These are phyloP conservation scores for Macrosoma leucophasiata DNA, from an alignment of 2,888 invertebrate genomes.

Conservation along the genomic window DNA sequence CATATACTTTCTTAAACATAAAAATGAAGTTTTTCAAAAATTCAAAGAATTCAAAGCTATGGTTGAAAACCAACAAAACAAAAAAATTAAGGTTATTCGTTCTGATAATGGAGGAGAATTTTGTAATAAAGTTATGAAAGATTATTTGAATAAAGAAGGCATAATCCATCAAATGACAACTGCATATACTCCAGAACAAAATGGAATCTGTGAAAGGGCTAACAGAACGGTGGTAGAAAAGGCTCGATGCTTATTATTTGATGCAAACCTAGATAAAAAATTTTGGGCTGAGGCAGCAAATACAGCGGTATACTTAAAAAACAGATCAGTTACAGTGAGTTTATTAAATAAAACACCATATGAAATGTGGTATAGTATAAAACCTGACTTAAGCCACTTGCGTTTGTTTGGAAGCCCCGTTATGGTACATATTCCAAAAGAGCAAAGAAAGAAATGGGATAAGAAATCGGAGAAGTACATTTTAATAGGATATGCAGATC, in stretches of 20 bases:
- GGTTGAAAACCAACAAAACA: constrained; percentile 23
- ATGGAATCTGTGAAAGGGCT: constrained; percentile 24
- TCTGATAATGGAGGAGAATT: constrained; percentile 19
- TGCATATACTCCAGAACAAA: constrained; percentile 34
- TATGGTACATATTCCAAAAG: constrained; percentile 21
- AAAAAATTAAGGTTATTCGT: constrained; percentile 27
- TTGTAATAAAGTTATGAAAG: constrained; percentile 9
- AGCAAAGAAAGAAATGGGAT: constrained; percentile 21
- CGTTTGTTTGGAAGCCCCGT: constrained; percentile 19
- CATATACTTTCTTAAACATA: no score
- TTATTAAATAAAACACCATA: constrained; percentile 9
- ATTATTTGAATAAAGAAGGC: constrained; percentile 19
- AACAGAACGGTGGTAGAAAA: constrained; percentile 18
- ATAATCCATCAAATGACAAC: constrained; percentile 35
- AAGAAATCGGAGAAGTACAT: constrained; percentile 17
- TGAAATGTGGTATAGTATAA: constrained; percentile 19
- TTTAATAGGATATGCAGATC: constrained; percentile 24
- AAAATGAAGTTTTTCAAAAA: no score
- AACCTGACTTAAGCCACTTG: constrained; percentile 19
- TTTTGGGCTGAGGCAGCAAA: no score
- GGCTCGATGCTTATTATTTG: no score
- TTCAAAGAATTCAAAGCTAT: constrained; percentile 6
- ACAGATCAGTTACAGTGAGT: no score
- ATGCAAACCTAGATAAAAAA: no score
- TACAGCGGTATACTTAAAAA: no score